A percentile compares a stretch with the other conserved stretches of the same genome.
phyloP scores from a whole-genome alignment of 2,113 vertebrate genomes.

The Thermophis baileyi region DNA sequence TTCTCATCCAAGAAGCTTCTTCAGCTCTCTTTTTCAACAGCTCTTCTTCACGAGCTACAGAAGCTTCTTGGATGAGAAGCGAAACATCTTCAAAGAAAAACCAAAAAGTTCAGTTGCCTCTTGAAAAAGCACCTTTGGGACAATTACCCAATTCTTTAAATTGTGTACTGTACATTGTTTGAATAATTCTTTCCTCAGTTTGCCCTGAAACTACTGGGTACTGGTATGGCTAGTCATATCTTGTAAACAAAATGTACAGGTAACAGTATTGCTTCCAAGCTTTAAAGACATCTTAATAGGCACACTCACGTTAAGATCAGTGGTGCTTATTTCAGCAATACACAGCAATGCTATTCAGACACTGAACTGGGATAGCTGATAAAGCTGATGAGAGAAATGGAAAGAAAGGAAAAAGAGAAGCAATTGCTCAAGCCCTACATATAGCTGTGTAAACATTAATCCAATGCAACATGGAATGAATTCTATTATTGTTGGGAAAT shows the following conservation, averaged over 20 bases:
- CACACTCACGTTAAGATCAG: background rate
- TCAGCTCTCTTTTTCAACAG: too few species aligned
- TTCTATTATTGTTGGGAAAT: background rate
- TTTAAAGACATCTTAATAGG: background rate
- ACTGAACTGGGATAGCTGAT: background rate
- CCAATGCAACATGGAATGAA: background rate
- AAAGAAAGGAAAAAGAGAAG: background rate
- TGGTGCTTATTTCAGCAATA: background rate
- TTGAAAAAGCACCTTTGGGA: too few species aligned
- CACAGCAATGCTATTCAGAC: background rate
- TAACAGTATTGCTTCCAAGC: background rate
- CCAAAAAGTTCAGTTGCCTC: too few species aligned
- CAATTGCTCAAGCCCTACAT: background rate
- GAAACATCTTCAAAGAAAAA: too few species aligned
- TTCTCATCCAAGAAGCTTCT: too few species aligned
- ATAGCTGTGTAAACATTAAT: background rate
- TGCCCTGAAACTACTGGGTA: background rate
- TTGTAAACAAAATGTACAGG: background rate
- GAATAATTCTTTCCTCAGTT: background rate
- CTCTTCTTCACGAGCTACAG: too few species aligned
- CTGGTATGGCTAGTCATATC: background rate
- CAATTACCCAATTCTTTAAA: background rate
- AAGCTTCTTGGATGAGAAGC: too few species aligned
- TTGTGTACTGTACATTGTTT: background rate
- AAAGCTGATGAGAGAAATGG: background rate